Base-by-base conservation (phyloP, 1,140 invertebrate species). In the Nephotettix cincticeps region DNA sequence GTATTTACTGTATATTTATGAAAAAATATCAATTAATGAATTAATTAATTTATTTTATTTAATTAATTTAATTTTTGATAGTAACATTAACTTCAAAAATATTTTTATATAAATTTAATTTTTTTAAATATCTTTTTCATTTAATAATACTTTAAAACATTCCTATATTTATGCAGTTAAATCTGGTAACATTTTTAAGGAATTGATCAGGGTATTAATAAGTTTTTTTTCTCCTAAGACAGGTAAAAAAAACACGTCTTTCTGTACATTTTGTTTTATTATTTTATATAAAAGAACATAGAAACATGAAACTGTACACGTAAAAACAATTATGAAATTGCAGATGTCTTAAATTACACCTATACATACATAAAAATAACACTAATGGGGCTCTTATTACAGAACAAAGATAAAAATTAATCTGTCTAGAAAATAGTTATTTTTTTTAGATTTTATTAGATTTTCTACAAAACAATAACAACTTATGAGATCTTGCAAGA, bases 311-410 rank as follows among this genome's bases (percentile, higher is more conserved):
- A 61, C 56, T 61, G 56, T 61, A 61, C 56, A 61, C 13, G 56
- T 61, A 61, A 61, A 61, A 61, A 61, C 56, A 61, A 61, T 61
- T 61, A 61, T 61, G 56, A 61, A 61, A 61, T 61, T 61, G 56
- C 56, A 61, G 56, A 61, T 29, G 25, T 61, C 56, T 27, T 61
- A 61, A 61, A 61, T 61, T 61, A 61, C 56, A 61, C 9, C 14
- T 61, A 61, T 61, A 61, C 56, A 61, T 21, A 61, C 56, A 61
- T 61, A 61, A 61, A 61, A 61, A 61, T 25, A 61, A 61, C 2
- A 61, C 56, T 27, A 61, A 61, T 61, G 56, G n/a, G 56, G 56
- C 56, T 61, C 27, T 9, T 61, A 6, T 27, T 61, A 61, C 13
- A 61, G 56, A 61, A 61, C 23, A 61, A 6, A 61, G 56, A 21